phyloP scores from a whole-genome alignment of 2,888 invertebrate species.

The Lapara coniferarum region DNA sequence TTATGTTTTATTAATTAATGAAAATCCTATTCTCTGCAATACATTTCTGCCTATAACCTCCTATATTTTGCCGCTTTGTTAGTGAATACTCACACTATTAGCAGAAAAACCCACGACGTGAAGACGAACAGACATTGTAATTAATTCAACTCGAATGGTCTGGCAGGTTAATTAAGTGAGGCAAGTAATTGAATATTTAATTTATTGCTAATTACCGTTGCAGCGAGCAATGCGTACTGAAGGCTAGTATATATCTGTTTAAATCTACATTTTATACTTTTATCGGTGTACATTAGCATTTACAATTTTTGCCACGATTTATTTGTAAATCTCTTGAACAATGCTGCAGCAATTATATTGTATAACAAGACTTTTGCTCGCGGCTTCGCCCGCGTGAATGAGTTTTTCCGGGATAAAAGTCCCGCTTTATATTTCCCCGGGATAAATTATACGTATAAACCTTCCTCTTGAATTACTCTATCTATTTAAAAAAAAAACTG shows the following conservation, averaged over 20 bases:
- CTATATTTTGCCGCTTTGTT: neutral
- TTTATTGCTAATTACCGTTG: conserved; percentile 68
- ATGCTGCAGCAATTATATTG: too few relatives aligned
- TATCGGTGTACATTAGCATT: neutral
- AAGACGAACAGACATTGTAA: conserved; percentile 40
- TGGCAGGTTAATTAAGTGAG: conserved; percentile 60
- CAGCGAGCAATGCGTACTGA: neutral
- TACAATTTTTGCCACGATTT: too few relatives aligned
- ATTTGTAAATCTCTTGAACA: too few relatives aligned
- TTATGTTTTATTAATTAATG: too few relatives aligned
- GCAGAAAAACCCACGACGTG: neutral
- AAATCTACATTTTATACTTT: neutral
- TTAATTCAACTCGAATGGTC: conserved; percentile 52
- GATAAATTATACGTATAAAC: too few relatives aligned
- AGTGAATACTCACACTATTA: neutral
- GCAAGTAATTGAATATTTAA: conserved; percentile 72
- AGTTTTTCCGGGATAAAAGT: too few relatives aligned
- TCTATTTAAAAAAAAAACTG: too few relatives aligned
- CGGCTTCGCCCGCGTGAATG: too few relatives aligned
- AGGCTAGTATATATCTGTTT: neutral
- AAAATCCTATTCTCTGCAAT: neutral
- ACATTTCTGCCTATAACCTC: too few relatives aligned
- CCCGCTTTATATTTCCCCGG: too few relatives aligned
- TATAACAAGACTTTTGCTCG: too few relatives aligned
- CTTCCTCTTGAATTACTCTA: too few relatives aligned